Evolutionary conservation across 2,797 vertebrate genomes (phyloP), one percentile per base, ranked within the genome.

Genomic region (Tokudaia tokunoshimensis): DNA sequence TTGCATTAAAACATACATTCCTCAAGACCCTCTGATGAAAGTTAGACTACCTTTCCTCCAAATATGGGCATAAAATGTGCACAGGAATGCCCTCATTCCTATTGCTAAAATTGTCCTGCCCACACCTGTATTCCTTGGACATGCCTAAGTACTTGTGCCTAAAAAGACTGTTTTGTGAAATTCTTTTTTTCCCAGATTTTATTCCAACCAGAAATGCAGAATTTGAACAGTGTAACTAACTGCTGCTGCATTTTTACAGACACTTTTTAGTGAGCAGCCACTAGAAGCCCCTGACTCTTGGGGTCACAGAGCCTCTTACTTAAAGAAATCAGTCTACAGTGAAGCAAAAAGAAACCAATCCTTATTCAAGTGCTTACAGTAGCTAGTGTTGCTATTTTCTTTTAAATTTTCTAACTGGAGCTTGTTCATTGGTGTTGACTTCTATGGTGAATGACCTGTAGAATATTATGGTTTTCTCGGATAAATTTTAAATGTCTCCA

Each of bases 361-460:
- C 7, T 82, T 59, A 86, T 4, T 24, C 34, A 41, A 1, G 6
- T 26, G 50, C 9, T 87, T 50, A 19, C 50, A 55, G n/a, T 0
- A 81, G 19, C 31, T 70, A 41, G 55, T 74, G 7, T 44, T n/a
- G 22, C 6, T 86, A 22, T 61, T 31, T 19, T 34, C 59, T 50
- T 87, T 94, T 52, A n/a, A 34, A 4, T 67, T 82, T 84, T 59
- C n/a, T 88, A 37, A 75, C 17, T 65, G 31, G 11, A 94, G 12
- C 5, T 79, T 89, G 88, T 92, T 87, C 50, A 74, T 76, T 47
- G 87, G 47, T 91, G 84, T 72, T 94, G 75, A 83, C 5, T 92
- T 74, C 17, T 75, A 1, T 44, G 34, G 34, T 22, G 4, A 63
- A 8, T 63, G 70, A 87, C 44, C 70, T 76, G 7, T 55, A 26